Evolutionary conservation across 1,140 invertebrate genomes (phyloP).

Genomic region (Agrypnia vestita): DNA sequence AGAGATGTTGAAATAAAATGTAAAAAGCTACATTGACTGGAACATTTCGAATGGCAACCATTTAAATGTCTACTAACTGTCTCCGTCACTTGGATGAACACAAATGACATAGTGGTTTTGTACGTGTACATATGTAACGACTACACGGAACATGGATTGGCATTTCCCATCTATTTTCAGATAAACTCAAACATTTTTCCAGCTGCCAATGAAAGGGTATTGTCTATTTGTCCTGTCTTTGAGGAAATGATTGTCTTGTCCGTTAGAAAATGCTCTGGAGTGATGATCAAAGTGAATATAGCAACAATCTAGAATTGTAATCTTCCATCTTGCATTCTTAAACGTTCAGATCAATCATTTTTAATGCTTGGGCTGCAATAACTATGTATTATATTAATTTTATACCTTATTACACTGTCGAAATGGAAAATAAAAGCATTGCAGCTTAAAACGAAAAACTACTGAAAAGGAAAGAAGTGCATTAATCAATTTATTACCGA

Average conservation of each 20-base stretch:
- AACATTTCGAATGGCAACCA: conserved; percentile 20
- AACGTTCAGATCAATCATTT: too few relatives aligned
- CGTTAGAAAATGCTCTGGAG: neutral
- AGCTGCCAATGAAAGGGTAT: conserved; percentile 11
- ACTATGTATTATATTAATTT: too few relatives aligned
- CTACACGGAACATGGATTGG: neutral
- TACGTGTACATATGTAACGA: too few relatives aligned
- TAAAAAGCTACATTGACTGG: neutral
- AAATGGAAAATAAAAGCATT: too few relatives aligned
- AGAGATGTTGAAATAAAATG: conserved; percentile 3
- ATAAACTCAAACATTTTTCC: conserved; percentile 3
- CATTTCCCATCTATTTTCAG: conserved; percentile 7
- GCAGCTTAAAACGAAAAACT: too few relatives aligned
- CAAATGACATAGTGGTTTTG: neutral
- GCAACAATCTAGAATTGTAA: too few relatives aligned
- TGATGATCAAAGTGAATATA: too few relatives aligned
- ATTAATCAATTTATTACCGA: too few relatives aligned
- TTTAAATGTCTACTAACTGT: conserved; percentile 44
- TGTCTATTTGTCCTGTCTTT: conserved; percentile 9
- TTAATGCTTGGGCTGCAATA: too few relatives aligned
- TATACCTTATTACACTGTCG: too few relatives aligned
- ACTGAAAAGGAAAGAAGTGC: too few relatives aligned
- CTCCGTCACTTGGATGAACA: conserved; percentile 3
- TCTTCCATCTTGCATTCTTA: too few relatives aligned
- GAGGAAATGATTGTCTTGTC: conserved; percentile 23